Conservation (phyloP, 1,140 invertebrate genomes). For the Phthorimaea operculella region DNA sequence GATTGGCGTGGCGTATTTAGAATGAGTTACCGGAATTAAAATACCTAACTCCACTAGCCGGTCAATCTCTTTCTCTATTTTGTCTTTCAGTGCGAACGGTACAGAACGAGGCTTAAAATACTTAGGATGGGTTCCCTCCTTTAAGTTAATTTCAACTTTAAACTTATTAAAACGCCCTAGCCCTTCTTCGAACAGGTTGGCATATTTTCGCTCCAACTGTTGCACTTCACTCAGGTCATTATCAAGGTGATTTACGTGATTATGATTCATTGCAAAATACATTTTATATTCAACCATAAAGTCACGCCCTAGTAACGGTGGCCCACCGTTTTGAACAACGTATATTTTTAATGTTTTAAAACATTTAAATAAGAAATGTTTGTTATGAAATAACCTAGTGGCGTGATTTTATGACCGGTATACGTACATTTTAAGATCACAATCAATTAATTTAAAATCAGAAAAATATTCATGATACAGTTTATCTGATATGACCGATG, state of each 20-base stretch:
- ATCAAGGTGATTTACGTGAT: background rate
- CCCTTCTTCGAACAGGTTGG: background rate
- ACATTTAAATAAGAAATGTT: background rate
- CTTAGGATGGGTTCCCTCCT: background rate
- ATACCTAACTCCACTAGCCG: background rate
- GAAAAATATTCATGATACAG: slow-evolving; percentile 2
- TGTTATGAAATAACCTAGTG: background rate
- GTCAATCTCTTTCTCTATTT: background rate
- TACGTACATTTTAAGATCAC: slow-evolving; percentile 4
- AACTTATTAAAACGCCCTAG: slow-evolving; percentile 3
- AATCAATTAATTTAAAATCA: background rate
- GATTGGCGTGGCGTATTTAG: background rate
- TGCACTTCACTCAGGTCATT: background rate
- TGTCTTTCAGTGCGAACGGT: slow-evolving; percentile 1
- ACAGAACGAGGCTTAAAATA: slow-evolving; percentile 2
- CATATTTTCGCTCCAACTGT: background rate
- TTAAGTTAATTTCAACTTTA: background rate
- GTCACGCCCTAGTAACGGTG: slow-evolving; percentile 4
- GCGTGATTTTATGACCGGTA: slow-evolving; percentile 3
- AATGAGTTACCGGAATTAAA: background rate
- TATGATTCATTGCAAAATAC: background rate
- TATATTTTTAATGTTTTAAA: background rate
- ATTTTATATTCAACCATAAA: slow-evolving; percentile 2
- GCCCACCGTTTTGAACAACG: background rate
- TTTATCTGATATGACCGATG: slow-evolving; percentile 3